Percentiles rank a stretch among this genome's conserved stretches.
Evolutionary conservation across 2,797 vertebrate genomes (phyloP).

Genomic region (Anguilla anguilla): DNA sequence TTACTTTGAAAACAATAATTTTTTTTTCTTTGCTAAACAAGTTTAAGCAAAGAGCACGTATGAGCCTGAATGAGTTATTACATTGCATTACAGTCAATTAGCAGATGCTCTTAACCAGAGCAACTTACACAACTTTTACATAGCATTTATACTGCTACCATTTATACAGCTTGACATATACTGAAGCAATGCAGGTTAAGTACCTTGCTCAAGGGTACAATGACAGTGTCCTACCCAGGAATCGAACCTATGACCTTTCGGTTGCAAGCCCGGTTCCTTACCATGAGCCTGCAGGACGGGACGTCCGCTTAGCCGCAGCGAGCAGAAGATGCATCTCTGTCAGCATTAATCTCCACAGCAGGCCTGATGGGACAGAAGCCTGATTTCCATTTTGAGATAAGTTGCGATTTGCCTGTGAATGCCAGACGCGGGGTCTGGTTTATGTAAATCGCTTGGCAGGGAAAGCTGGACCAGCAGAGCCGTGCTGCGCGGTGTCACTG

Average conservation of each 20-base stretch:
- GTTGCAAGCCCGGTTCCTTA: too few species aligned
- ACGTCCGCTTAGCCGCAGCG: constrained; percentile 40
- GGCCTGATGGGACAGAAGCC: constrained; percentile 44
- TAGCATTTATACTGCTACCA: too few species aligned
- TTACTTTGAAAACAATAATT: constrained; percentile 26
- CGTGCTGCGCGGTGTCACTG: constrained; percentile 34
- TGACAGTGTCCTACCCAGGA: too few species aligned
- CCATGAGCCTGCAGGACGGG: constrained; percentile 45
- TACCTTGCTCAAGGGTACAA: too few species aligned
- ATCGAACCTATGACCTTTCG: too few species aligned
- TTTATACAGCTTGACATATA: too few species aligned
- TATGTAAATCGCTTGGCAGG: constrained; percentile 47
- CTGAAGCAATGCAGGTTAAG: too few species aligned
- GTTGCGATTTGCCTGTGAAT: constrained; percentile 55
- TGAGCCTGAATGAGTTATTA: too few species aligned
- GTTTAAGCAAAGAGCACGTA: background rate
- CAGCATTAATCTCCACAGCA: constrained; percentile 61
- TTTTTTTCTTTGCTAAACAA: background rate
- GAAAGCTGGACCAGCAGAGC: constrained; percentile 27
- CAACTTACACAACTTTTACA: too few species aligned
- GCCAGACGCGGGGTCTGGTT: constrained; percentile 49
- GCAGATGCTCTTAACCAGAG: too few species aligned
- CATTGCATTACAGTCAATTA: background rate
- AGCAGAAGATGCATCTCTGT: constrained; percentile 47
- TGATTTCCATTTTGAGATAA: constrained; percentile 54